Base-by-base conservation (phyloP, 2,113 vertebrate genomes). In the Leucoraja erinaceus region DNA sequence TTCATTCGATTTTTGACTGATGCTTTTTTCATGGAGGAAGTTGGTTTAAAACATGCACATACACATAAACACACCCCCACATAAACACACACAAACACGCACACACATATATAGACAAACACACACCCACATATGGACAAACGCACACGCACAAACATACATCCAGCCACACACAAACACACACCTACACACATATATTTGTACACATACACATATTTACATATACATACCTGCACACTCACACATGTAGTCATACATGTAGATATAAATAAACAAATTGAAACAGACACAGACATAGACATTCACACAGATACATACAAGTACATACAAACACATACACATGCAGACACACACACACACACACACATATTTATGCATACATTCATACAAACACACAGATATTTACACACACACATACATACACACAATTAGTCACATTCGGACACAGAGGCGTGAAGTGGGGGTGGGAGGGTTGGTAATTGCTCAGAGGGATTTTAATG, bases 401-500 rank as follows among this genome's bases (percentile, higher is more conserved):
- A 79, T 14, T 16, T 7, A 16, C 31, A 83, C 25, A 56, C 25
- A 56, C n/a, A 77, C 28, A 77, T n/a, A 77, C n/a, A 31, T 12
- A 11, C 28, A 81, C 18, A 81, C 78, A 7, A 18, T 20, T 16
- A 54, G 14, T 7, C 77, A 79, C 83, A n/a, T n/a, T n/a, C 59
- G 81, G 11, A n/a, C 11, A 25, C 11, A 59, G 4, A 47, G 38
- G 16, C 3, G 6, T 61, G 56, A 25, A 61, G 56, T 9, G 54
- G 25, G 28, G 56, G 9, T 25, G 81, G 54, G 18, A 14, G 59
- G 1, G 22, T 72, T 72, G n/a, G 14, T 56, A 88, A 31, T 88
- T 88, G 83, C 83, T 88, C 14, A 88, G 59, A 88, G 83, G 83
- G 59, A 56, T 88, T 88, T 84, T 88, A 88, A 88, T 88, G 83